phyloP scores from a whole-genome alignment of 2,797 vertebrate species.

The Phalloptychus januarius region DNA sequence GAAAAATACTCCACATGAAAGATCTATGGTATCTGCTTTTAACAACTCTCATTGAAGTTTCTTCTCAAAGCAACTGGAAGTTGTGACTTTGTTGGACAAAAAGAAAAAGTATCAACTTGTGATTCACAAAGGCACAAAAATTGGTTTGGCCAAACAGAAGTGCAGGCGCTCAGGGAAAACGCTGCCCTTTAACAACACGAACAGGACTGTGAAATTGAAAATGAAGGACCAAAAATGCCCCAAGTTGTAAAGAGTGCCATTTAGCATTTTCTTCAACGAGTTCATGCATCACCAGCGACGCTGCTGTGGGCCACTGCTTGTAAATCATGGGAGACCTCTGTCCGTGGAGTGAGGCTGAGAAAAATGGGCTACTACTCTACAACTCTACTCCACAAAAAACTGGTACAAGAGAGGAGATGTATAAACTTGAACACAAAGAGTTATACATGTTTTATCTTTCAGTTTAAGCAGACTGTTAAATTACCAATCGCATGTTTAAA shows the following conservation, averaged over 20 bases:
- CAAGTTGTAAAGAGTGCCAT: slow-evolving; percentile 24
- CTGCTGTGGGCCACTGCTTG: slow-evolving; percentile 21
- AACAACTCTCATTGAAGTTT: slow-evolving; percentile 6
- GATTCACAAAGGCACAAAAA: slow-evolving; percentile 5
- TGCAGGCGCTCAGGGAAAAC: slow-evolving; percentile 25
- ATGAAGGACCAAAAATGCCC: slow-evolving; percentile 33
- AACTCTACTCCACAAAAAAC: neutral
- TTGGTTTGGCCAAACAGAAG: slow-evolving; percentile 14
- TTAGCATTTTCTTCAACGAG: slow-evolving; percentile 16
- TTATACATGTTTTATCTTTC: neutral
- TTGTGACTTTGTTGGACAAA: slow-evolving; percentile 6
- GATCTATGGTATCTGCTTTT: slow-evolving; percentile 22
- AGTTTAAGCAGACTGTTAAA: neutral
- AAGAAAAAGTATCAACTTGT: neutral
- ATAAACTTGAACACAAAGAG: neutral
- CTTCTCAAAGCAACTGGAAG: slow-evolving; percentile 19
- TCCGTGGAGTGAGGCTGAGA: slow-evolving; percentile 6
- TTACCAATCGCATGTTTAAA: neutral
- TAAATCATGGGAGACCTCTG: slow-evolving; percentile 23
- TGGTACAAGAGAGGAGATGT: neutral
- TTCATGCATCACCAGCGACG: slow-evolving; percentile 22
- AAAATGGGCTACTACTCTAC: slow-evolving; percentile 3
- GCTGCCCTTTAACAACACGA: slow-evolving; percentile 48
- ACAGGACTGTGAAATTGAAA: slow-evolving; percentile 35
- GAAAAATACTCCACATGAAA: slow-evolving; percentile 43